Conservation (phyloP, 2,797 vertebrate species). For the Galagoides demidoff region DNA sequence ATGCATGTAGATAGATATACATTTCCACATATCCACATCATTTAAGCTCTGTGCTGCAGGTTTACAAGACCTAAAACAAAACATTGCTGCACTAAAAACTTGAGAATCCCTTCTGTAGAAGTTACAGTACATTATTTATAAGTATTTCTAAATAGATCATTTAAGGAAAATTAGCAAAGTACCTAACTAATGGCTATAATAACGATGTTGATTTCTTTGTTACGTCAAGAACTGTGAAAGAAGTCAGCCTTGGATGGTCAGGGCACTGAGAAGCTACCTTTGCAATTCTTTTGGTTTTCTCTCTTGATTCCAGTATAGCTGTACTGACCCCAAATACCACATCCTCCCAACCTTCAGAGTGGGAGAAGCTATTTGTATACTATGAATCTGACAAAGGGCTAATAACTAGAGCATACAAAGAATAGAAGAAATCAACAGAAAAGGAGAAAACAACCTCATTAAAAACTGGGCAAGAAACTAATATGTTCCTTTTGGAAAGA, state of each 20-base stretch:
- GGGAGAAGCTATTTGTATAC: too few species aligned
- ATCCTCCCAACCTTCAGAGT: background rate
- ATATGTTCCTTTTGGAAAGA: too few species aligned
- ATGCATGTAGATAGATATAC: background rate
- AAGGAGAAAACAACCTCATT: too few species aligned
- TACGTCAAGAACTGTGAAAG: slow-evolving; percentile 11
- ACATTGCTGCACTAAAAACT: background rate
- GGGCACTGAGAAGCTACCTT: background rate
- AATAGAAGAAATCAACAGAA: too few species aligned
- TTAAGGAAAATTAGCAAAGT: background rate
- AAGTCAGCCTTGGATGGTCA: background rate
- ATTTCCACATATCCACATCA: background rate
- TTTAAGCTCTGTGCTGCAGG: background rate
- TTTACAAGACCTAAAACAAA: background rate
- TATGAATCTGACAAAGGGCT: too few species aligned
- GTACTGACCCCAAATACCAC: background rate
- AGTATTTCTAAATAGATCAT: background rate
- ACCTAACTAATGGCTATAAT: background rate
- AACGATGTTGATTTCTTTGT: background rate
- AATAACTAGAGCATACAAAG: too few species aligned
- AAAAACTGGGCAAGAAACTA: too few species aligned
- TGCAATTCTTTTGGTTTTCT: background rate
- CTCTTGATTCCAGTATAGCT: background rate
- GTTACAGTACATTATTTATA: background rate
- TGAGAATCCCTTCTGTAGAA: background rate